A percentile compares a stretch with the other conserved stretches of the same genome.
These are phyloP conservation scores for Reinhardtius hippoglossoides DNA, from an alignment of 2,113 vertebrate species.

Conservation along the genomic window DNA sequence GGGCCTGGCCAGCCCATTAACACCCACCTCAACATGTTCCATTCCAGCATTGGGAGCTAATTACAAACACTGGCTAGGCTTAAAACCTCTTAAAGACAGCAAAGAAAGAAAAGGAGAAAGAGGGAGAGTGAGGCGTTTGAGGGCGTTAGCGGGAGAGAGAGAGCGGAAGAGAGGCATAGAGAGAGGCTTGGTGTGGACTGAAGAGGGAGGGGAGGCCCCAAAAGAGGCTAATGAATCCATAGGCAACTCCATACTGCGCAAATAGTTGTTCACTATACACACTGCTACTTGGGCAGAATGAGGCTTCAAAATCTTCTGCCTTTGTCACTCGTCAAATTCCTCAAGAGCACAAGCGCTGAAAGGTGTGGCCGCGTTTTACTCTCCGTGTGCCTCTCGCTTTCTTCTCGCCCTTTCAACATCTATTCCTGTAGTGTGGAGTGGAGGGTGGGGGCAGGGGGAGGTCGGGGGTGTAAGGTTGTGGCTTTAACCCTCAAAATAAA, in stretches of 20 bases:
- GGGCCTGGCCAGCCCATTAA: constrained; percentile 87
- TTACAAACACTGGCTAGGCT: constrained; percentile 91
- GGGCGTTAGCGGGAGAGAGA: constrained; percentile 65
- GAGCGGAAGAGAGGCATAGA: constrained; percentile 85
- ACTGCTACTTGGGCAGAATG: constrained; percentile 93
- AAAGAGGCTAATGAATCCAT: constrained; percentile 98
- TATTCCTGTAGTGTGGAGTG: constrained; percentile 41
- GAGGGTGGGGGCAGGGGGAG: constrained; percentile 19
- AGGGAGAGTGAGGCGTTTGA: constrained; percentile 67
- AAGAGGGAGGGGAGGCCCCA: constrained; percentile 83
- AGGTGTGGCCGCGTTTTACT: constrained; percentile 89
- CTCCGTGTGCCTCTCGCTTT: constrained; percentile 81
- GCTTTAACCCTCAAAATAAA: constrained; percentile 54
- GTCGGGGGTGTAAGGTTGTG: not conserved
- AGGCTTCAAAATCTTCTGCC: constrained; percentile 90
- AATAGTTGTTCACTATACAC: constrained; percentile 87
- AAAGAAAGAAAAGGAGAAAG: constrained; percentile 84
- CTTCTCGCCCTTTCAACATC: constrained; percentile 65
- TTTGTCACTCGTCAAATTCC: constrained; percentile 96
- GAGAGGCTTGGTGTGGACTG: constrained; percentile 81
- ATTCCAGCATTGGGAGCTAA: constrained; percentile 94
- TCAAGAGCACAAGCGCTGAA: constrained; percentile 92
- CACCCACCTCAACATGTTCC: constrained; percentile 90
- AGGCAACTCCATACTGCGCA: constrained; percentile 92
- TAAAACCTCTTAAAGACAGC: constrained; percentile 91